Evolutionary conservation across 92 coral and sea anemone genomes (phyloP).

Genomic region (Galaxea fascicularis): DNA sequence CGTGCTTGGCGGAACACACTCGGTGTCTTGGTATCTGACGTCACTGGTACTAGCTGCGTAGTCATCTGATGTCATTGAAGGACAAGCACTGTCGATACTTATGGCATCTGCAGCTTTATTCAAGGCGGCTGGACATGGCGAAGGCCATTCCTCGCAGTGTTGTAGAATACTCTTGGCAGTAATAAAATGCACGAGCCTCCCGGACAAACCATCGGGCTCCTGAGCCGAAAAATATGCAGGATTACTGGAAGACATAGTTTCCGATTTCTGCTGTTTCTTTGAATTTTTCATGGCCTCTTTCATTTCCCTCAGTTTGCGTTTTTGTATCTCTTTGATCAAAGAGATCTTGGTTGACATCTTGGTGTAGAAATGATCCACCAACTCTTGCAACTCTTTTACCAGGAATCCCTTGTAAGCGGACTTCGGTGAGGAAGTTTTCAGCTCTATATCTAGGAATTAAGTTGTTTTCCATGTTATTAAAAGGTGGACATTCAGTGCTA

Average conservation of each 20-base stretch:
- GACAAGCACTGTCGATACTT: neutral
- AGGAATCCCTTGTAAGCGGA: neutral
- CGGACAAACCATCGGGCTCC: neutral
- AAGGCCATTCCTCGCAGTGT: conserved; percentile 4
- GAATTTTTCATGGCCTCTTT: neutral
- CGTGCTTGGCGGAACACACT: too few species aligned
- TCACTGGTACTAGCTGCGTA: neutral
- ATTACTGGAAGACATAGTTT: neutral
- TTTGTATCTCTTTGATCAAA: neutral
- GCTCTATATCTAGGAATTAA: neutral
- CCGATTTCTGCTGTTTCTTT: neutral
- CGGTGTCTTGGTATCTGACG: neutral
- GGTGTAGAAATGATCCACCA: conserved; percentile 5
- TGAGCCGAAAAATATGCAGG: neutral
- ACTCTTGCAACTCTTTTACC: conserved; percentile 15
- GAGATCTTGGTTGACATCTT: conserved; percentile 4
- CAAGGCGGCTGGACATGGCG: neutral
- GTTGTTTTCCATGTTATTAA: neutral
- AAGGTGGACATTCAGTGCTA: too few species aligned
- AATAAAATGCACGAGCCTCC: neutral
- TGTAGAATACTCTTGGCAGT: neutral
- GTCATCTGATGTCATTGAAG: neutral
- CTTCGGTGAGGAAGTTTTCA: neutral
- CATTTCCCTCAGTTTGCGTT: neutral
- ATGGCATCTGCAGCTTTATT: neutral